Base-by-base conservation (phyloP, 2,888 invertebrate genomes). In the Drosophila flavopinicola region DNA sequence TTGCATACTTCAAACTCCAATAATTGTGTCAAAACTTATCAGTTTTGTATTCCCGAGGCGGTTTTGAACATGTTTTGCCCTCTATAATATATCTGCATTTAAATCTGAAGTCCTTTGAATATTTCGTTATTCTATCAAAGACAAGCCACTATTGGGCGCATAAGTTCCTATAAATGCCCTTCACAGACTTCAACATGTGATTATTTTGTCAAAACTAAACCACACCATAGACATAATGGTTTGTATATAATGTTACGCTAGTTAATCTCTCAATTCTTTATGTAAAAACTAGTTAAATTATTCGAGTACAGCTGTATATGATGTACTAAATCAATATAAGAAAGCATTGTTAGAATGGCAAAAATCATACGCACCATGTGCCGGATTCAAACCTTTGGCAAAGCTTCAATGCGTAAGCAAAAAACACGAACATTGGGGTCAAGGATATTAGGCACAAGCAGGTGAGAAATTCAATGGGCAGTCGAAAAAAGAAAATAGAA, bases 361-460 rank as follows among this genome's bases (percentile, higher is more conserved):
- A 38, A 63, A 75, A 56, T 59, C 51, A 52, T 59, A 75, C 66
- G 71, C 59, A 69, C 70, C 64, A 42, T 42, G 47, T 64, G 52
- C 52, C 27, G 51, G 32, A 51, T 48, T 51, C 51, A 48, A 42
- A 37, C 56, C 39, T 72, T 72, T 54, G 71, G 33, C 59, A 75
- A 71, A 59, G 38, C 71, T 38, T 59, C 35, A 30, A 66, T 75
- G 72, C 72, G 72, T 72, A 72, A 72, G 76, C 72, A 71, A 75
- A 75, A 75, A 44, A 44, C 15, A 38, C 7, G 24, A 41, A 37
- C 24, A 72, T 72, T 75, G 76, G 38, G 76, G 72, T 72, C 72
- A 72, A 72, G 76, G 72, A 72, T 72, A 71, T 75, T 71, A 38
- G 59, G 51, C 39, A 44, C 54, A 54, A 38, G 42, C 7, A 33